Percentiles rank a stretch among this genome's conserved stretches.
phyloP scores from a whole-genome alignment of 2,113 vertebrate species.

The Gymnogyps californianus region DNA sequence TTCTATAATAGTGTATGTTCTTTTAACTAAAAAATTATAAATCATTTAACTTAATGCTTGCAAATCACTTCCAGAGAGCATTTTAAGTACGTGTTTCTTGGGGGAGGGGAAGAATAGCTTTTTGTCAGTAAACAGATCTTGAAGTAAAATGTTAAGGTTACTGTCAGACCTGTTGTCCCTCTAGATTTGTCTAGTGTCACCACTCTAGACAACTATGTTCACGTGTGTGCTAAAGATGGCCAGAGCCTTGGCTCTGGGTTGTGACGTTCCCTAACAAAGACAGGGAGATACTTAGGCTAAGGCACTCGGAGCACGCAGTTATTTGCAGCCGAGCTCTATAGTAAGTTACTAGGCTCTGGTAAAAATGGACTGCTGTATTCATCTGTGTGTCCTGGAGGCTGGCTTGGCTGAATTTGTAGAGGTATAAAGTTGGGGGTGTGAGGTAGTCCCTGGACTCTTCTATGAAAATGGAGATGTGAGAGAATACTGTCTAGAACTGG shows the following conservation, averaged over 20 bases:
- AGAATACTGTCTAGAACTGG: not conserved
- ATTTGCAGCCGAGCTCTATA: accelerated
- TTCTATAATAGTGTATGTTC: not conserved
- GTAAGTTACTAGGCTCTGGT: accelerated
- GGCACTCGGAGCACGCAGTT: accelerated
- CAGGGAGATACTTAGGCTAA: accelerated
- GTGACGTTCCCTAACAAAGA: accelerated
- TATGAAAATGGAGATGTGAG: accelerated
- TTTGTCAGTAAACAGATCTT: not conserved
- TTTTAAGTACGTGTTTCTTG: not conserved
- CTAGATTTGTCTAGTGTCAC: not conserved
- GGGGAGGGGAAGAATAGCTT: not conserved
- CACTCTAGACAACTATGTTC: accelerated
- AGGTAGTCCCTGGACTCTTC: accelerated
- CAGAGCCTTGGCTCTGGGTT: not conserved
- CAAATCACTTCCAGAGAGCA: not conserved
- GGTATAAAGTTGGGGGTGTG: accelerated
- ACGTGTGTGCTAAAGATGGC: accelerated
- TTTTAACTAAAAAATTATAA: conserved; percentile 9
- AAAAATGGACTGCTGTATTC: accelerated
- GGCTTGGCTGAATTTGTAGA: not conserved
- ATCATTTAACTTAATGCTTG: conserved; percentile 3
- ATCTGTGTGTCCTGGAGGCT: not conserved
- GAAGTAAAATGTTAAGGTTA: not conserved
- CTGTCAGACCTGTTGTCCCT: not conserved